Evolutionary conservation across 2,888 invertebrate genomes (phyloP), one percentile per base, ranked within the genome.

Genomic region (Mechanitis mazaeus): DNA sequence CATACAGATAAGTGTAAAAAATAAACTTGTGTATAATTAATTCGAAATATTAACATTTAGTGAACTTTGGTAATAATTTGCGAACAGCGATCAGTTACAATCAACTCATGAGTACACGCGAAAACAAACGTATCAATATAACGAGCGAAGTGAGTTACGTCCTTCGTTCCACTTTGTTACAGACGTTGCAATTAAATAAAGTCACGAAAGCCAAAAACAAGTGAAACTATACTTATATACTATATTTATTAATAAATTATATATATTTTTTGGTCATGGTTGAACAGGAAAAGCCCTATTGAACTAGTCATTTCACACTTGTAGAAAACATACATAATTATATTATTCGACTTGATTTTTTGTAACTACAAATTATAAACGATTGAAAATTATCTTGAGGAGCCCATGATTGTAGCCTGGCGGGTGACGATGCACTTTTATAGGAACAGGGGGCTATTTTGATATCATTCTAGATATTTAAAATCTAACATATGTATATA

Each of bases 281-380:
- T 72, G 54, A 64, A 61, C 58, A 70, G 71, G 73, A 71, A 71
- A 74, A 71, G 69, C 69, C 74, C 76, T 83, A 86, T 86, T 86
- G 83, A 86, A 85, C 86, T 85, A 83, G 82, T 85, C 78, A 85
- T 87, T 87, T 88, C 84, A 84, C 84, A 84, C 82, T 80, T 77
- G 72, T 76, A 75, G 79, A 82, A 79, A 85, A 85, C 83, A 86
- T 77, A 82, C 81, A 86, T 87, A 89, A 89, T 89, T 89, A 87
- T 81, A 84, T 85, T 83, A 85, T 85, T 83, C 85, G 77, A 75
- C 75, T 74, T 71, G 75, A 74, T 80, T 87, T 87, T 87, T 87
- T 87, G 83, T 85, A 75, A 72, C 78, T 76, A 82, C 82, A 81
- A 88, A 87, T 89, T 87, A 87, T 81, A 79, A 83, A 79, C 78